Base-by-base conservation (phyloP, 37 sponge, comb jelly and placozoan genomes). In the Agelas oroides region DNA sequence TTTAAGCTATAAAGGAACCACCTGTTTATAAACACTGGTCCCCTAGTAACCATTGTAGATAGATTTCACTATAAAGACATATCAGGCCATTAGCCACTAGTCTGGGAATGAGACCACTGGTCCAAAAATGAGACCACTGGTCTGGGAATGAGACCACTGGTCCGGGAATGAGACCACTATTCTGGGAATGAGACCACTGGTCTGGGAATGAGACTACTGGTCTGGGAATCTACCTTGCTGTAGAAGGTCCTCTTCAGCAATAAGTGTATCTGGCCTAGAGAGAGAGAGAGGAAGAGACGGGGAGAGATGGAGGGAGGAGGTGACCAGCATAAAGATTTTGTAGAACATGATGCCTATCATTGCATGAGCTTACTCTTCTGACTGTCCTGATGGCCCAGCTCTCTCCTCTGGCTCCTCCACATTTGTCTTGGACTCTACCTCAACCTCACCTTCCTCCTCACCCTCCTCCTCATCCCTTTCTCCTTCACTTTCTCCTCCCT, bases 171-270 rank as follows among this genome's bases (percentile, higher is more conserved):
- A 46, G 46, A 3, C n/a, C n/a, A n/a, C n/a, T n/a, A n/a, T n/a
- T n/a, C n/a, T n/a, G n/a, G n/a, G n/a, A n/a, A n/a, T n/a, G n/a
- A n/a, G n/a, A n/a, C n/a, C n/a, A 8, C 46, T 46, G 3, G 46
- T 46, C 8, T 8, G 8, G 8, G 8, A 46, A 46, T 8, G 46
- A 46, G 46, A 3, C 46, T 12, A 46, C 46, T 12, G n/a, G n/a
- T n/a, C n/a, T n/a, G n/a, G n/a, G n/a, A n/a, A n/a, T n/a, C n/a
- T 86, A 91, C 87, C 87, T 75, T 76, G 40, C 55, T 88, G 65
- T 37, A 94, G 71, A 1, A 94, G 52, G 3, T 94, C 89, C 27
- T 91, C 86, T 59, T 94, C 95, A 72, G 38, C 93, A 24, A 91
- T 82, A 0, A 91, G 70, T 36, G 79, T 78, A 32, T 87, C 92